Evolutionary conservation across 2,113 vertebrate genomes (phyloP).

Genomic region (Cottus gobio): DNA sequence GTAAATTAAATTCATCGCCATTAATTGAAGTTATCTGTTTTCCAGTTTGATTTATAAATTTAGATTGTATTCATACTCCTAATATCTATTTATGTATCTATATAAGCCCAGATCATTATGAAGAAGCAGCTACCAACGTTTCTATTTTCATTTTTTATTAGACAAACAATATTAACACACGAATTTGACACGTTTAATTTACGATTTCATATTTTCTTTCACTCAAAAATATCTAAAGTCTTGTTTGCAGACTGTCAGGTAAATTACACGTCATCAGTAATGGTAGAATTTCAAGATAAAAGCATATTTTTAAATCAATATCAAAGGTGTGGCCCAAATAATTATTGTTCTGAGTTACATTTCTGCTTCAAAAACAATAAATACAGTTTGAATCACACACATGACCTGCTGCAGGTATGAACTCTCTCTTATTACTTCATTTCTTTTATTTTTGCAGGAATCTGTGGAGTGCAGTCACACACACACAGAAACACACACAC

Average conservation of each 20-base stretch:
- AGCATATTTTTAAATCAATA: background rate
- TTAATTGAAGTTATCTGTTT: background rate
- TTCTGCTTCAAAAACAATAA: background rate
- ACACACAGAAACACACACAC: too few relatives aligned
- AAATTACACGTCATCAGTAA: background rate
- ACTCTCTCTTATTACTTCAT: conserved; percentile 8
- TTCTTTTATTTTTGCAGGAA: conserved; percentile 61
- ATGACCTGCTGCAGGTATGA: background rate
- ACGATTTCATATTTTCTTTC: background rate
- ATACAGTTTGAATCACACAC: background rate
- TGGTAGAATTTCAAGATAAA: background rate
- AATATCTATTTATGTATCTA: too few relatives aligned
- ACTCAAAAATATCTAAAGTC: background rate
- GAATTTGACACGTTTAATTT: background rate
- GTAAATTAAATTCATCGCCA: background rate
- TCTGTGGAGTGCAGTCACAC: conserved; percentile 4
- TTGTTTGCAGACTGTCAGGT: background rate
- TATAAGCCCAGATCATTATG: too few relatives aligned
- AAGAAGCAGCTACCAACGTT: background rate
- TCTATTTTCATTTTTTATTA: background rate
- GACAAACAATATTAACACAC: background rate
- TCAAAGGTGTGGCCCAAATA: background rate
- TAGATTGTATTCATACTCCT: background rate
- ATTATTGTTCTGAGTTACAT: background rate
- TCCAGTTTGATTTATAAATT: background rate